phyloP scores from a whole-genome alignment of 2,113 vertebrate genomes.

The Gymnocephalus cernua region DNA sequence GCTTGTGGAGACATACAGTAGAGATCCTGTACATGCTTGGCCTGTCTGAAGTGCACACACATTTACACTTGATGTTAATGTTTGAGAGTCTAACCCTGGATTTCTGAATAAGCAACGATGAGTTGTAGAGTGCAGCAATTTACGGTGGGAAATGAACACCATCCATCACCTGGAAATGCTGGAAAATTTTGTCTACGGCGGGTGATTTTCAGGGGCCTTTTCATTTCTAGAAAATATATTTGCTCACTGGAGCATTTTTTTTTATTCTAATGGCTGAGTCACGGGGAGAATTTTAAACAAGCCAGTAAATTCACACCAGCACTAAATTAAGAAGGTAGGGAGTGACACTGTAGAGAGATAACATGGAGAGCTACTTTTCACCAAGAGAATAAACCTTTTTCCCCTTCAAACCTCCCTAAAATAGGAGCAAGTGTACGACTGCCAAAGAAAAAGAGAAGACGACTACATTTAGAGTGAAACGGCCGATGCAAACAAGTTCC shows the following conservation, averaged over 20 bases:
- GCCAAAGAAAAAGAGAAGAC: neutral
- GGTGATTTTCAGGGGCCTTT: slow-evolving; percentile 27
- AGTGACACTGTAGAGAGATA: neutral
- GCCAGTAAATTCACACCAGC: neutral
- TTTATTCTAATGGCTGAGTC: slow-evolving; percentile 27
- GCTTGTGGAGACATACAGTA: slow-evolving; percentile 23
- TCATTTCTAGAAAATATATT: slow-evolving; percentile 46
- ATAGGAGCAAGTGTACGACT: neutral
- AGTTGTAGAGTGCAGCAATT: slow-evolving; percentile 26
- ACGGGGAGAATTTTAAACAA: slow-evolving; percentile 2
- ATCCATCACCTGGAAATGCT: slow-evolving; percentile 49
- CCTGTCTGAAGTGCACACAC: neutral
- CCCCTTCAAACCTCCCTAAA: neutral
- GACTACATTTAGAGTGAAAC: neutral
- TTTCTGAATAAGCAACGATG: slow-evolving; percentile 20
- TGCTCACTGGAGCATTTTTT: slow-evolving; percentile 32
- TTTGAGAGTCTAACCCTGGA: slow-evolving; percentile 8
- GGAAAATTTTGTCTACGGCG: slow-evolving; percentile 4
- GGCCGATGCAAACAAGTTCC: neutral
- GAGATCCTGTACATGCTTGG: slow-evolving; percentile 18
- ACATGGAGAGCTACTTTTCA: slow-evolving; percentile 6
- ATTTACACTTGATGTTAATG: neutral
- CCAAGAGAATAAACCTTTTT: slow-evolving; percentile 5
- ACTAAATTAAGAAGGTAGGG: neutral
- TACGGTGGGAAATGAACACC: slow-evolving; percentile 41